phyloP scores from a whole-genome alignment of 2,888 invertebrate species.

The Pseudococcus viburni region DNA sequence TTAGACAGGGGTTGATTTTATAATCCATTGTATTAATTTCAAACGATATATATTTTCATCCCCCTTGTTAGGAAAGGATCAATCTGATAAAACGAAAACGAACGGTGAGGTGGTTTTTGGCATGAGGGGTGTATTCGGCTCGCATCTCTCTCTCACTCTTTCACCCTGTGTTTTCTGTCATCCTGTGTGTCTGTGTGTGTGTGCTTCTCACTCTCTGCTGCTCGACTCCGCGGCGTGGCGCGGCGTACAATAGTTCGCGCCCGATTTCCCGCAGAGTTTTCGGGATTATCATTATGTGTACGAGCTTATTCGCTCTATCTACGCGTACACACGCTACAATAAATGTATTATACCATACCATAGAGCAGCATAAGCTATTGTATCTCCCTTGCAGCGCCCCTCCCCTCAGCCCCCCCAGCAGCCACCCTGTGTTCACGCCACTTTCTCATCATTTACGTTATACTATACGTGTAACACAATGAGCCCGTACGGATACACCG shows the following conservation, averaged over 20 bases:
- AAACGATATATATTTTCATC: slow-evolving; percentile 64
- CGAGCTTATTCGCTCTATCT: slow-evolving; percentile 59
- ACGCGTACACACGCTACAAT: slow-evolving; percentile 6
- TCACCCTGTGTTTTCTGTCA: background rate
- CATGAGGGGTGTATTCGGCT: background rate
- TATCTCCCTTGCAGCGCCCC: background rate
- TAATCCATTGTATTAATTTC: slow-evolving; percentile 66
- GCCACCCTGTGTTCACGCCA: background rate
- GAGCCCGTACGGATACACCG: background rate
- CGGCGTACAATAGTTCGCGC: slow-evolving; percentile 44
- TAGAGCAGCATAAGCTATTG: background rate
- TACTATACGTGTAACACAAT: slow-evolving; percentile 16
- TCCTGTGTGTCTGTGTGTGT: background rate
- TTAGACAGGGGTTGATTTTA: slow-evolving; percentile 59
- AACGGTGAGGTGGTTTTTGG: slow-evolving; percentile 24
- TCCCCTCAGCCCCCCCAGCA: background rate
- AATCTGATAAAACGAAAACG: slow-evolving; percentile 27
- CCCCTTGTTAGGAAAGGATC: slow-evolving; percentile 51
- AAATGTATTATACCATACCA: background rate
- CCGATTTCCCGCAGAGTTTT: slow-evolving; percentile 64
- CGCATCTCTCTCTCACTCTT: background rate
- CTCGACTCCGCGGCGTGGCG: background rate
- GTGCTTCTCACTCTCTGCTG: background rate
- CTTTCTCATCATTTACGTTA: background rate
- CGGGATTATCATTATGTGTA: slow-evolving; percentile 63